Evolutionary conservation across 2,113 vertebrate genomes (phyloP), one percentile per base, ranked within the genome.

Genomic region (Vombatus ursinus): DNA sequence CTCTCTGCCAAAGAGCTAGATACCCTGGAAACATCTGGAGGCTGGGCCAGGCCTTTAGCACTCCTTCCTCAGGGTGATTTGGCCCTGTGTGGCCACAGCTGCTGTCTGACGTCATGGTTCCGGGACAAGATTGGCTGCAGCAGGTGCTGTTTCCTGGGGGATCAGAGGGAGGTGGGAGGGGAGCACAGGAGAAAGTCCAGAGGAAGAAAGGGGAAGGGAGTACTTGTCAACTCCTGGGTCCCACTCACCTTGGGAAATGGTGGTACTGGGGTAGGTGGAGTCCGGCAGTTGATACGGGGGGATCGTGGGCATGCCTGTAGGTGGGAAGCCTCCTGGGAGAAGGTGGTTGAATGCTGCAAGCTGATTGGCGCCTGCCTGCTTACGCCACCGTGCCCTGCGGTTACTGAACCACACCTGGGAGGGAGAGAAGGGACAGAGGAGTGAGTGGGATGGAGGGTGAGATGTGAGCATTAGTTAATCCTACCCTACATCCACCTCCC

Each of bases 331-430:
- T 95, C 99, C 99, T 0, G 99, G 99, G 93, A 99, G 98, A 95
- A 99, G 98, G 98, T 99, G 99, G 97, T 99, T 99, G 98, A 99
- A 99, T 0, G 99, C 99, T 0, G 99, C 99, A n/a, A 99, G 99
- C 96, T 99, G 99, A 98, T 99, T 99, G 28, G 99, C 99, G 50
- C 99, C 99, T 0, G 99, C 99, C 97, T 99, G 99, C 97, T 99
- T 99, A 95, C 99, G 99, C 99, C 99, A 99, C 47, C 99, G 98
- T 25, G 99, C 99, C 7, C 99, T 98, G 50, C 99, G 99, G 98
- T 99, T 99, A 97, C 99, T 99, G 98, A 99, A 99, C 99, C 99
- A 99, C 96, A 99, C 99, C 99, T 99, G 97, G 9, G 93, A 19
- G 0, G 49, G 11, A 8, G 50, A 97, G 89, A 96, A 94, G 9